Base-by-base conservation (phyloP, 2,797 vertebrate genomes). In the Sphenopsis melanotis region DNA sequence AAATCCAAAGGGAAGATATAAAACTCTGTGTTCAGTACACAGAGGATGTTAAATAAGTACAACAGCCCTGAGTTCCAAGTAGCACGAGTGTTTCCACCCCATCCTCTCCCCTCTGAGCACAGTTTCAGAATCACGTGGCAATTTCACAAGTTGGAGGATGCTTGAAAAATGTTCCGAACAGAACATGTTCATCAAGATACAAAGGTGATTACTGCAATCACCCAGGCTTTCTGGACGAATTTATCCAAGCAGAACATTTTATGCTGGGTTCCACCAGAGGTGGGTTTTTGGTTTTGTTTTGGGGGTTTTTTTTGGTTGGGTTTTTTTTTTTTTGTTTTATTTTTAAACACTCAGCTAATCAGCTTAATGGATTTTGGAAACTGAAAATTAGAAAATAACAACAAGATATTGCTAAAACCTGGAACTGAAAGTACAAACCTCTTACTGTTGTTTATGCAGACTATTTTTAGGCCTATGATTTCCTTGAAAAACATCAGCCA, bases 401-500 rank as follows among this genome's bases (percentile, higher is more conserved):
- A 94, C 80, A 95, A 90, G 96, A 89, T 72, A 95, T 68, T 96
- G 92, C 95, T 95, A 95, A 97, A 96, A 97, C 61, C 95, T 94
- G 93, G 94, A 93, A 96, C 96, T 95, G 90, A 93, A 96, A 96
- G 96, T 93, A 97, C 95, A 96, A 96, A 93, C 80, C 92, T 97
- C 94, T 97, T 95, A 95, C 92, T 95, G 95, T 95, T 96, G 96
- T 97, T 97, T 97, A 97, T 97, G 82, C 84, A 97, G 94, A 91
- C 97, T 97, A 97, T 97, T 97, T 97, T 97, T 97, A 97, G 96
- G 89, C 52, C 92, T 79, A 64, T 76, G 94, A 97, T 97, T 97
- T 97, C 96, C 96, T 97, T 97, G 95, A 96, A 97, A 97, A 97
- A 97, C 96, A 97, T 87, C 89, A 96, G 91, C 75, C 92, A 80